Percentiles rank a stretch among this genome's conserved stretches.
Evolutionary conservation across 2,797 vertebrate species (phyloP).

Genomic region (Pterois miles): DNA sequence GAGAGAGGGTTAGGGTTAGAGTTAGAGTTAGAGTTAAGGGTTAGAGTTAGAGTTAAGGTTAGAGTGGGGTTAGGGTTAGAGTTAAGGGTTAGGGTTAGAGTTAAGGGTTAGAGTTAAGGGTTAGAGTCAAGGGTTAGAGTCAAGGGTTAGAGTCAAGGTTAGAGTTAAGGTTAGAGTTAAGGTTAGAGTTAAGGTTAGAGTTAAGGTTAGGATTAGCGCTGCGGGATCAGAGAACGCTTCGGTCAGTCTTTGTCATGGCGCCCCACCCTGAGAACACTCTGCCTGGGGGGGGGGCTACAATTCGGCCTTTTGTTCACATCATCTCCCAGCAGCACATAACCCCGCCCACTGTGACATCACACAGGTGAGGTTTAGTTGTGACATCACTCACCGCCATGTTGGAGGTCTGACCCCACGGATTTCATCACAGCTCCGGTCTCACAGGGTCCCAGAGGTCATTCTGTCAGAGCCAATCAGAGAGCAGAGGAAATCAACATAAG

Average conservation of each 20-base stretch:
- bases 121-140: no score
- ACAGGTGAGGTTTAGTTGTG: background rate
- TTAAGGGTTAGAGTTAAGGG: no score
- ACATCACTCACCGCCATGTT: background rate
- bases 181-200: no score
- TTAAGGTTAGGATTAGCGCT: no score
- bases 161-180: no score
- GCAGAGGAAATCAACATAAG: background rate
- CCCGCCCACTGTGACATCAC: background rate
- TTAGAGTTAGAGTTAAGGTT: no score
- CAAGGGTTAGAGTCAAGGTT: no score
- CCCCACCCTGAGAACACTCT: conserved; percentile 67
- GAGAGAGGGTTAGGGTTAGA: no score
- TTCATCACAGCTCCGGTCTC: background rate
- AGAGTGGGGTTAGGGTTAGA: no score
- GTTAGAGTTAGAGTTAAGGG: no score
- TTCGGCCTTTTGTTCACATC: conserved; percentile 89
- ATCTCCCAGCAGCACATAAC: conserved; percentile 54
- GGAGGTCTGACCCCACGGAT: no score
- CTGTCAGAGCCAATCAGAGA: conserved; percentile 37
- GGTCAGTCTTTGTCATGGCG: conserved; percentile 80
- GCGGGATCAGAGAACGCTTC: conserved; percentile 83
- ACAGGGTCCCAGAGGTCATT: accelerated
- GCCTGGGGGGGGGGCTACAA: conserved; percentile 75
- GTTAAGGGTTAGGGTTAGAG: no score